Base-by-base conservation (phyloP, 2,888 invertebrate genomes). In the Hemistola chrysoprasaria region DNA sequence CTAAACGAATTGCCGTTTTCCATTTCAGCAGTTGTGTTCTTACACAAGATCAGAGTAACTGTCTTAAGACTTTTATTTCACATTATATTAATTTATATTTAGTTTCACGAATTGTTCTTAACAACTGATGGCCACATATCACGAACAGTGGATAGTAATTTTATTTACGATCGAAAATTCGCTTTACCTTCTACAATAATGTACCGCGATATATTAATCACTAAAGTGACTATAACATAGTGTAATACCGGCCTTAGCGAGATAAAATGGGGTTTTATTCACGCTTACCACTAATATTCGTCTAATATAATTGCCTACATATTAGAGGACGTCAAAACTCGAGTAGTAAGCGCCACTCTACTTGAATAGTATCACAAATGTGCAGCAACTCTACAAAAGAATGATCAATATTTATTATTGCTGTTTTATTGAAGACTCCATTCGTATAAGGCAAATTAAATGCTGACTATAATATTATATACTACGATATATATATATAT, bases 221-320 rank as follows among this genome's bases (percentile, higher is more conserved):
- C 49, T 54, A 50, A 44, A 31, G 31, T 45, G 42, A 43, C 38
- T 38, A 40, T 37, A 33, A 42, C 35, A 32, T 41, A 46, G 52
- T 61, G 55, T 60, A 54, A 54, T 61, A 63, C 53, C 50, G 62
- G 54, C 51, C 57, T 60, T 60, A 53, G 63, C 65, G 55, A 65
- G 58, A 63, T 62, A 69, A 56, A 60, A 68, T 78, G 86, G 84
- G 83, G 84, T 84, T 82, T 76, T 70, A 26, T 65, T 71, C 71
- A 83, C 65, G 65, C 80, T 79, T 84, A 85, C 61, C 60, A 66
- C 66, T 80, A 84, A 78, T 66, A 82, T 80, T 85, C 67, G 63
- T 73, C 87, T 86, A 86, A 76, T 85, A 86, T 78, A 87, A 78
- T 84, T 82, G 68, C 73, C 87, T 87, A 87, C 78, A 71, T 70